Percentiles rank a stretch among this genome's conserved stretches.
These are phyloP conservation scores for Hirudinaria manillensis DNA, from an alignment of 2,888 invertebrate species.

Conservation along the genomic window DNA sequence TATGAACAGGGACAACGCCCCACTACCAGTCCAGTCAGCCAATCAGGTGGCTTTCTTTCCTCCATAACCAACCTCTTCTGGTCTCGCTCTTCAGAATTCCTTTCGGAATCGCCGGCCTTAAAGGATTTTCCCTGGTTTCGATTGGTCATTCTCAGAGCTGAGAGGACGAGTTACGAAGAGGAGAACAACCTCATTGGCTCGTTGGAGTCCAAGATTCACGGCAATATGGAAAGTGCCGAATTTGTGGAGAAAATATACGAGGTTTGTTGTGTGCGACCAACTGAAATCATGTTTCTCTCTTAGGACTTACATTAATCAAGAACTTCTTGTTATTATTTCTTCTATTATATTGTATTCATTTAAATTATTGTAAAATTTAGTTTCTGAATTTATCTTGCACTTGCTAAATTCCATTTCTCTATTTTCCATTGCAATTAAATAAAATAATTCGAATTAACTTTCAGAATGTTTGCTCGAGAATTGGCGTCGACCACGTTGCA, in stretches of 20 bases:
- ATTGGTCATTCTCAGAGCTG: background rate
- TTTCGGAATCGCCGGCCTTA: background rate
- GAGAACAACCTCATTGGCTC: background rate
- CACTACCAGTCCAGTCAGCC: background rate
- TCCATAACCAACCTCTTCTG: background rate
- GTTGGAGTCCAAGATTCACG: too few relatives aligned
- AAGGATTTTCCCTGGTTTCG: slow-evolving; percentile 6
- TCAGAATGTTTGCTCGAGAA: background rate
- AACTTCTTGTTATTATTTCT: too few relatives aligned
- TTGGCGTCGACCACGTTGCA: background rate
- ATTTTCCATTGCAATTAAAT: too few relatives aligned
- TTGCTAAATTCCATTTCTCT: too few relatives aligned
- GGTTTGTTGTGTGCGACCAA: background rate
- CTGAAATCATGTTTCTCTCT: background rate
- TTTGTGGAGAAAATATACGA: background rate
- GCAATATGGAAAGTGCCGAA: background rate
- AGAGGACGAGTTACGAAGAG: slow-evolving; percentile 1
- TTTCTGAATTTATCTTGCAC: too few relatives aligned
- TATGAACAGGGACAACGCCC: background rate
- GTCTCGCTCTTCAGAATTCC: background rate
- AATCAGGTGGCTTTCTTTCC: background rate
- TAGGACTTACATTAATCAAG: too few relatives aligned
- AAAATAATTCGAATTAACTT: background rate
- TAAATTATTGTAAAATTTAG: too few relatives aligned
- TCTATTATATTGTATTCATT: too few relatives aligned